A percentile compares a stretch with the other conserved stretches of the same genome.
These are phyloP conservation scores for Agonopterix subpropinquella DNA, from an alignment of 2,888 invertebrate species.

Conservation along the genomic window DNA sequence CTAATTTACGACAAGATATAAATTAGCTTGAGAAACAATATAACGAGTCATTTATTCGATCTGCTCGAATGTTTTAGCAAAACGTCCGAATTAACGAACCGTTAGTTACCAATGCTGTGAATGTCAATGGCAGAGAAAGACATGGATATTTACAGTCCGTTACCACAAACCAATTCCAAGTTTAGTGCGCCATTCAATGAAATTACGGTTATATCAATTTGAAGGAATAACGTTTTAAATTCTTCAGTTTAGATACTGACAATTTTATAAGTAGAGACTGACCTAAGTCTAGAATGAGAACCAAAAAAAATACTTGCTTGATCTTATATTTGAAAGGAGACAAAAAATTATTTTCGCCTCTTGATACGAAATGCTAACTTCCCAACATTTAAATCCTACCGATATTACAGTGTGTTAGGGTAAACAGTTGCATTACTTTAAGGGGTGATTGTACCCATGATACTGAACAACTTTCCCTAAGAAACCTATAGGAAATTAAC, in stretches of 20 bases:
- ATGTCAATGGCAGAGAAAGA: conserved; percentile 42
- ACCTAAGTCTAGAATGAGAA: too few species aligned
- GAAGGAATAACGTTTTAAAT: neutral
- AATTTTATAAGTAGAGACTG: too few species aligned
- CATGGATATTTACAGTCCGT: conserved; percentile 37
- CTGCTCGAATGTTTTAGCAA: conserved; percentile 26
- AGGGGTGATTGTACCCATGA: too few species aligned
- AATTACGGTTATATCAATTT: conserved; percentile 6
- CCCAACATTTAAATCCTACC: too few species aligned
- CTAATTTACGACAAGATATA: conserved; percentile 2
- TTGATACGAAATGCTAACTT: too few species aligned
- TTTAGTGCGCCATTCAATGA: conserved; percentile 26
- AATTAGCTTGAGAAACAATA: conserved; percentile 19
- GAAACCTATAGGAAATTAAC: too few species aligned
- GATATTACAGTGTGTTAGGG: too few species aligned
- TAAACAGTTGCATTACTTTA: too few species aligned
- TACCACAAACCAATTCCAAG: conserved; percentile 29
- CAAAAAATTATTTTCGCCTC: too few species aligned
- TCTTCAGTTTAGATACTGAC: neutral
- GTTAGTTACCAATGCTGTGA: conserved; percentile 35
- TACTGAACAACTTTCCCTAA: too few species aligned
- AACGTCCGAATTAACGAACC: conserved; percentile 50
- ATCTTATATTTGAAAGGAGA: too few species aligned
- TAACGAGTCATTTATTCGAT: conserved; percentile 26
- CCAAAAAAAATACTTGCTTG: too few species aligned